Percentiles rank a stretch among this genome's conserved stretches.
Conservation (phyloP, 2,797 vertebrate genomes). For the Sebastes nivosus region DNA sequence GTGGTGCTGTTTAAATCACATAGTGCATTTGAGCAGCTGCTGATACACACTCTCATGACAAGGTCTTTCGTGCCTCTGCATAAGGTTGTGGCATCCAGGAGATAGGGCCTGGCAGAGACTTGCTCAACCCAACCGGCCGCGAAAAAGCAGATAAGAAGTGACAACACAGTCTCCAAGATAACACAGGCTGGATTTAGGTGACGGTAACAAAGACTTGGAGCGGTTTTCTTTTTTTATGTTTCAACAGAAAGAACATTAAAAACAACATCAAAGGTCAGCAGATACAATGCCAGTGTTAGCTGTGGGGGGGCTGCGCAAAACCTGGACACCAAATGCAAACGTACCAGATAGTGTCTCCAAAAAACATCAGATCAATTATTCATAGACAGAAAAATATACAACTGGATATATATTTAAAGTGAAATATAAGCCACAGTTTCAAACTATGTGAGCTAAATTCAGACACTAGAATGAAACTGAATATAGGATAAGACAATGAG, state of each 20-base stretch:
- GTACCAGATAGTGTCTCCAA: constrained; percentile 18
- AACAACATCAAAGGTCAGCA: constrained; percentile 51
- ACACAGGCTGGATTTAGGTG: constrained; percentile 49
- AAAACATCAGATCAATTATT: constrained; percentile 47
- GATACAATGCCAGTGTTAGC: constrained; percentile 48
- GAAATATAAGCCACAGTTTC: neutral
- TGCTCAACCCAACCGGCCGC: constrained; percentile 31
- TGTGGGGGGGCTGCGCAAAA: constrained; percentile 20
- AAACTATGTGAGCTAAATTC: neutral
- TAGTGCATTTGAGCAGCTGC: neutral
- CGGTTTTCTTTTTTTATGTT: constrained; percentile 41
- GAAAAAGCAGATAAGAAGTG: constrained; percentile 52
- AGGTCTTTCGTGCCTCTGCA: constrained; percentile 38
- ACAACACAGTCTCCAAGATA: constrained; percentile 54
- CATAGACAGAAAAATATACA: constrained; percentile 8
- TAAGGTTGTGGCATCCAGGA: constrained; percentile 1
- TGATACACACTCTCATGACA: constrained; percentile 24
- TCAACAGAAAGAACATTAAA: constrained; percentile 33
- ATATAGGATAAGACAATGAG: neutral
- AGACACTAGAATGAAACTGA: neutral
- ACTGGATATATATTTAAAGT: neutral
- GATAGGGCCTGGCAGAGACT: constrained; percentile 37
- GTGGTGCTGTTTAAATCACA: neutral
- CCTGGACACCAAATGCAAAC: constrained; percentile 1
- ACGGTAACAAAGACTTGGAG: constrained; percentile 33